Percentiles rank a stretch among this genome's conserved stretches.
These are phyloP conservation scores for Lethrus apterus DNA, from an alignment of 1,140 invertebrate species.

Conservation along the genomic window DNA sequence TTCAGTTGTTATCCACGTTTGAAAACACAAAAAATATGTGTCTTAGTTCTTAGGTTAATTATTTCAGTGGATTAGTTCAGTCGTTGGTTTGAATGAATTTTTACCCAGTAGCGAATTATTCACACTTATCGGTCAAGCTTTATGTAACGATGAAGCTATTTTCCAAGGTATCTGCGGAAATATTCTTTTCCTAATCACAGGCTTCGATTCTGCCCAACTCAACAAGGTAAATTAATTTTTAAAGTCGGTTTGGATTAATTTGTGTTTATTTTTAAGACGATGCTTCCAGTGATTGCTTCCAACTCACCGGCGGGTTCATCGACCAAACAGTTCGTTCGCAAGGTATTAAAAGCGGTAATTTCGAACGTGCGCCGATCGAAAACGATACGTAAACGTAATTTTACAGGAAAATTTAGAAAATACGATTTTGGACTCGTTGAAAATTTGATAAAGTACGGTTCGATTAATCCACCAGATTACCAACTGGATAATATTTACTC, in stretches of 20 bases:
- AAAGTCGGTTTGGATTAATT: neutral
- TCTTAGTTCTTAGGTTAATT: neutral
- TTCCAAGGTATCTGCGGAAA: conserved; percentile 49
- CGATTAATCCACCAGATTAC: conserved; percentile 44
- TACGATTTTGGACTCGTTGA: conserved; percentile 53
- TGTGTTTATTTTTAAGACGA: neutral
- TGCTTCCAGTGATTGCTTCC: conserved; percentile 7
- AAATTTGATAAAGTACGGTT: conserved; percentile 18
- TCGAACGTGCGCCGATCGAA: neutral
- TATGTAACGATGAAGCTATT: conserved; percentile 43
- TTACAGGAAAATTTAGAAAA: conserved; percentile 49
- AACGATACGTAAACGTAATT: too few relatives aligned
- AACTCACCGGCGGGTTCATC: conserved; percentile 12
- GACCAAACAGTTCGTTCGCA: conserved; percentile 7
- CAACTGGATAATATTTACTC: conserved; percentile 40
- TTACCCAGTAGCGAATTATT: conserved; percentile 45
- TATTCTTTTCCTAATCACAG: conserved; percentile 49
- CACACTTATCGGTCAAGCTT: conserved; percentile 34
- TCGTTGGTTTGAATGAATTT: conserved; percentile 51
- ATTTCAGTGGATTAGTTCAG: conserved; percentile 35
- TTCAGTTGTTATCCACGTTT: conserved; percentile 31
- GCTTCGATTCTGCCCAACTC: conserved; percentile 48
- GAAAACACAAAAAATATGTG: neutral
- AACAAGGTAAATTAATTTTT: conserved; percentile 33
- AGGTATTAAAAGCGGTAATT: neutral